phyloP scores from a whole-genome alignment of 2,888 invertebrate genomes.

The Glaucopsyche alexis region DNA sequence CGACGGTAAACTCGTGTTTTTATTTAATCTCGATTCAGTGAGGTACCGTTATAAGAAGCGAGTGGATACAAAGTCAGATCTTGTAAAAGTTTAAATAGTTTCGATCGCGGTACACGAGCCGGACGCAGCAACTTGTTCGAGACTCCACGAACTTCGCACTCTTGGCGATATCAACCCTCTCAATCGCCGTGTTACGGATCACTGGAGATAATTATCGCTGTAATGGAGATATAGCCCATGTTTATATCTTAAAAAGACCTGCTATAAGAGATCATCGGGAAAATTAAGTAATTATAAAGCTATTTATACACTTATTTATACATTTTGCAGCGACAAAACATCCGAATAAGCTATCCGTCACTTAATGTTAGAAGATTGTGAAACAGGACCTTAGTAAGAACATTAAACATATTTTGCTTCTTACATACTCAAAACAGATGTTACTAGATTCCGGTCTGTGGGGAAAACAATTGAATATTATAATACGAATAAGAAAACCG shows the following conservation, averaged over 20 bases:
- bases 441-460: background rate
- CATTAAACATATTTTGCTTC: background rate
- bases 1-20: background rate
- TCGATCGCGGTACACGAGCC: background rate
- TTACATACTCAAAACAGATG: background rate
- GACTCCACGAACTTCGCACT: background rate
- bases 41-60: background rate
- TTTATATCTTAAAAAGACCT: too few species aligned
- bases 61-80: background rate
- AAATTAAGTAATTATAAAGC: too few species aligned
- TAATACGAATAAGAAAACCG: background rate
- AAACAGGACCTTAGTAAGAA: background rate
- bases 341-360: too few species aligned
- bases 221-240: too few species aligned
- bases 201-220: too few species aligned
- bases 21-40: background rate
- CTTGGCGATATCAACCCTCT: background rate
- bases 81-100: slow-evolving; percentile 13
- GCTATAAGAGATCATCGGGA: too few species aligned
- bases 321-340: too few species aligned
- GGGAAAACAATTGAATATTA: slow-evolving; percentile 3
- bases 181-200: background rate
- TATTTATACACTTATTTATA: too few species aligned
- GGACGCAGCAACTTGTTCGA: background rate
- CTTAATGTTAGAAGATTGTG: too few species aligned